phyloP scores from a whole-genome alignment of 30 jellyfish, hydroid and myxozoan genomes.

The Cassiopea xamachana region DNA sequence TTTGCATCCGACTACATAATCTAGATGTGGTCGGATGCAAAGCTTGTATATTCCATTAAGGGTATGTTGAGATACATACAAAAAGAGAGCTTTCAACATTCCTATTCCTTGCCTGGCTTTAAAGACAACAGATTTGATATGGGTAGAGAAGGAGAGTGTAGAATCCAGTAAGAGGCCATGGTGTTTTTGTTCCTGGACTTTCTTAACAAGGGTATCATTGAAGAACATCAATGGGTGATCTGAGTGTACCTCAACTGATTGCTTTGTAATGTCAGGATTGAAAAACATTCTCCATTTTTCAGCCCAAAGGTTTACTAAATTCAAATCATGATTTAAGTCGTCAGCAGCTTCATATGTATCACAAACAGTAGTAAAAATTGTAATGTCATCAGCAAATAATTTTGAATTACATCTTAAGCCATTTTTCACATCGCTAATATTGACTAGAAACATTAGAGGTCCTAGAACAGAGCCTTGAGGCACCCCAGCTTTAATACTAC shows the following conservation, averaged over 20 bases:
- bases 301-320: background rate
- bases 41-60: background rate
- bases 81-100: background rate
- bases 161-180: background rate
- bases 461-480: conserved; percentile 38
- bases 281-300: background rate
- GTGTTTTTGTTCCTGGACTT: background rate
- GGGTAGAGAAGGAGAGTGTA: background rate
- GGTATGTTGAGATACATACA: background rate
- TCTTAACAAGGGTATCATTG: background rate
- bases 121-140: background rate
- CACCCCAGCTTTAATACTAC: conserved; percentile 15
- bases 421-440: conserved; percentile 8
- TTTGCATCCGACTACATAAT: background rate
- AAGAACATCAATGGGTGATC: background rate
- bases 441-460: background rate
- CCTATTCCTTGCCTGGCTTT: conserved; percentile 2
- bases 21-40: conserved; percentile 2
- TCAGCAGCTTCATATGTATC: conserved; percentile 30
- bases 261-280: background rate
- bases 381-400: conserved; percentile 36
- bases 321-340: background rate
- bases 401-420: conserved; percentile 45
- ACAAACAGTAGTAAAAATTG: conserved; percentile 35
- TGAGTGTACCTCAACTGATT: background rate